These are phyloP conservation scores for Pogonocherus hispidulus DNA, from an alignment of 2,888 invertebrate genomes.

Conservation along the genomic window DNA sequence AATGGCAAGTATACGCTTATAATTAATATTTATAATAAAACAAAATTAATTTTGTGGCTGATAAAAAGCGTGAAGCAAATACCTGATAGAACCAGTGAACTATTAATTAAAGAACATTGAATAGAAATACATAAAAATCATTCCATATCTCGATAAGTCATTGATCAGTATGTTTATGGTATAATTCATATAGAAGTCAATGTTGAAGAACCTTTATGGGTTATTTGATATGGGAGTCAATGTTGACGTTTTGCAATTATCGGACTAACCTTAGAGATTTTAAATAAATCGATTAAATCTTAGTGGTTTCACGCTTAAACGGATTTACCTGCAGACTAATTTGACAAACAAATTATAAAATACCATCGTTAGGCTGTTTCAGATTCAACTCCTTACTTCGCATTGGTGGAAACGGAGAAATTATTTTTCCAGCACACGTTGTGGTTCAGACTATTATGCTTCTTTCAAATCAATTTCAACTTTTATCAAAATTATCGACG, in stretches of 20 bases:
- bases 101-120: neutral
- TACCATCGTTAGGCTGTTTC: neutral
- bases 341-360: slow-evolving; percentile 5
- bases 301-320: slow-evolving; percentile 18
- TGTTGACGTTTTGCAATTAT: slow-evolving; percentile 41
- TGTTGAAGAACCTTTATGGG: slow-evolving; percentile 51
- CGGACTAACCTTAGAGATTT: slow-evolving; percentile 13
- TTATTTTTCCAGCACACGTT: no score
- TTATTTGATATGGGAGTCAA: slow-evolving; percentile 54
- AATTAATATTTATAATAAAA: neutral
- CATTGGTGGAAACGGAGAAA: no score
- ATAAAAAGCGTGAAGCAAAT: neutral
- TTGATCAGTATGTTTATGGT: slow-evolving; percentile 39
- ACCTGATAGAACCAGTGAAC: neutral
- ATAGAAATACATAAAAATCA: slow-evolving; percentile 3
- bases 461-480: no score
- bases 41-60: neutral
- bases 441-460: no score
- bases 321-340: slow-evolving; percentile 11
- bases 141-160: slow-evolving; percentile 5
- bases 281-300: slow-evolving; percentile 18
- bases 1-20: neutral
- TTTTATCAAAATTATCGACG: no score
- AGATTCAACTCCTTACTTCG: neutral
- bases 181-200: slow-evolving; percentile 50